Evolutionary conservation across 2,888 invertebrate genomes (phyloP), one percentile per base, ranked within the genome.

Genomic region (Odiellus spinosus): DNA sequence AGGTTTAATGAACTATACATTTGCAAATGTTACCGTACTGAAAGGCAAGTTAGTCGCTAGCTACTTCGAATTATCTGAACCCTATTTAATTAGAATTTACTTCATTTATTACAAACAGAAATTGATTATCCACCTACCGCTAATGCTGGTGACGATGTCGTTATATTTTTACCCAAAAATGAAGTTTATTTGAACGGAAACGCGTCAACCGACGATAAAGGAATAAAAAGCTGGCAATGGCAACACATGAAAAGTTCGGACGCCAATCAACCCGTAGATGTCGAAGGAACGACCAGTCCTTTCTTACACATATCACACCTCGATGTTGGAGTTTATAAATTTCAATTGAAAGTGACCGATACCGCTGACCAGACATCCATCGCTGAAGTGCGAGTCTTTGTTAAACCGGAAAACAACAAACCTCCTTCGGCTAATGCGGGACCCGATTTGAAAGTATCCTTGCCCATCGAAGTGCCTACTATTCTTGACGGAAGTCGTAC

Each of bases 91-190:
- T n/a, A n/a, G n/a, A n/a, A n/a, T n/a, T n/a, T n/a, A n/a, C n/a
- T n/a, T n/a, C n/a, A n/a, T n/a, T n/a, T n/a, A n/a, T n/a, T n/a
- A n/a, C n/a, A 51, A 54, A 10, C 56, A 67, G 82, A 83, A 56
- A 85, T 78, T 0, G 93, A 95, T 64, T 93, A 93, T 68, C 90
- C 90, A 0, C 93, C 93, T 1, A 86, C 85, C 64, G 91, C 91
- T 0, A 90, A 90, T 71, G 91, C 91, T 41, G 85, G 90, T 76
- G 66, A 85, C 61, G 84, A 90, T 58, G 79, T 83, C 38, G 84
- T 93, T 50, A 77, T 93, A 56, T 85, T 85, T 68, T 71, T 93
- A 47, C 93, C 93, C 0, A 82, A 82, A 62, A 88, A 85, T 61
- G 71, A 72, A 38, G 75, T 88, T 10, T 83, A 82, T 0, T 69